Evolutionary conservation across 2,888 invertebrate genomes (phyloP), one percentile per base, ranked within the genome.

Genomic region (Pyrocoelia pectoralis): DNA sequence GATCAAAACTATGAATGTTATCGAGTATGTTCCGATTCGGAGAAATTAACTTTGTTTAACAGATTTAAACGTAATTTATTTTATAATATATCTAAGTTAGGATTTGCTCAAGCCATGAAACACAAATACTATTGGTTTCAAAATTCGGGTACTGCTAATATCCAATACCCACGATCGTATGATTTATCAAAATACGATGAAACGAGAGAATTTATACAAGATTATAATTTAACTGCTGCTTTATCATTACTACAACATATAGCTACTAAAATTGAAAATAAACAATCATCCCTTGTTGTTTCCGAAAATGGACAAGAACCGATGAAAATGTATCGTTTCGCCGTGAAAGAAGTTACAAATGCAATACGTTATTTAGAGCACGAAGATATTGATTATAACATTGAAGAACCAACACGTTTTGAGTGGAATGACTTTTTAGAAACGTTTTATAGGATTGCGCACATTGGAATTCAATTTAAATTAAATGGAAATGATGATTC

Each of bases 171-270:
- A 0, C 86, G 94, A 2, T 89, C 90, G 55, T 92, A 91, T 75
- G 85, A 86, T 70, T 83, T 88, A 52, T 83, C 81, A 48, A 85
- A 87, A 69, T 77, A 77, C 10, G 84, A 85, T 15, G 89, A 88
- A 70, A 78, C 84, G 43, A 83, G 84, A 56, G 84, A 83, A 17
- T 90, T 91, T 74, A 77, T 86, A 57, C 85, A 86, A 69, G 94
- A 95, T 77, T 96, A 88, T 76, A 87, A 89, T 75, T 82, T 90
- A 55, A 94, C 93, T 1, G 91, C 93, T 1, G 92, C 93, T 68
- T 87, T 90, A 52, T 89, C 89, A 67, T 81, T 95, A 56, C 79
- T 95, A 38, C 89, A 90, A 74, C 91, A 86, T 82, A 82, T 87
- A 51, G 80, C 83, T 1, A 70, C 71, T n/a, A 70, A 58, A 5